Evolutionary conservation across 2,797 vertebrate genomes (phyloP).

Genomic region (Xenops minutus): DNA sequence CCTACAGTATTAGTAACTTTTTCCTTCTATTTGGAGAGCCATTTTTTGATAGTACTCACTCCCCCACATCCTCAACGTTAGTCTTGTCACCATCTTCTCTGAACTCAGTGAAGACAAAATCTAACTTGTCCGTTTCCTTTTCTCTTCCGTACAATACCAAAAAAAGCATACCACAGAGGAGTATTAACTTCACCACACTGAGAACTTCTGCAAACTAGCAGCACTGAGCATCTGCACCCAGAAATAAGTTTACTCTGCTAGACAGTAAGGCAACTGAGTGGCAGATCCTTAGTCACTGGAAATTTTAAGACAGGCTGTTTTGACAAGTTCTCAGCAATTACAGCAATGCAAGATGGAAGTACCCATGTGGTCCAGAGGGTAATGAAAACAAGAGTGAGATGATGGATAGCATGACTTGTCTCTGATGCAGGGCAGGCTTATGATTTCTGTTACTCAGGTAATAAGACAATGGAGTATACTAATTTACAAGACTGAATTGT

Average conservation of each 20-base stretch:
- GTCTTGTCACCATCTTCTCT: not conserved
- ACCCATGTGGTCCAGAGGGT: not conserved
- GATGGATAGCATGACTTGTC: not conserved
- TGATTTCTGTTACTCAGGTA: not conserved
- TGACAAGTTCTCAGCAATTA: not conserved
- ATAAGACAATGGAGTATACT: not conserved
- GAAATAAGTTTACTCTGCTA: not conserved
- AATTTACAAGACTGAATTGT: not conserved
- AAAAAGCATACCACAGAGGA: not conserved
- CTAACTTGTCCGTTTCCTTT: not conserved
- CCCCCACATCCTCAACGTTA: not conserved
- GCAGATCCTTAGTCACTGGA: not conserved
- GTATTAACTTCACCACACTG: not conserved
- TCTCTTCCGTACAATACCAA: not conserved
- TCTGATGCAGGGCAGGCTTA: not conserved
- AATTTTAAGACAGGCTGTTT: not conserved
- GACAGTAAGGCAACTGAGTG: not conserved
- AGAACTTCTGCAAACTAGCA: not conserved
- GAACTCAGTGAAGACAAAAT: not conserved
- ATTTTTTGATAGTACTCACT: not conserved
- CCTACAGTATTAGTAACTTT: not conserved
- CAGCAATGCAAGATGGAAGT: not conserved
- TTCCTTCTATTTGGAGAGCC: not conserved
- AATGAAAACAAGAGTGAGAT: not conserved
- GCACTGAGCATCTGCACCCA: not conserved